These are phyloP conservation scores for Aplochiton taeniatus DNA, from an alignment of 2,797 vertebrate species.

Conservation along the genomic window DNA sequence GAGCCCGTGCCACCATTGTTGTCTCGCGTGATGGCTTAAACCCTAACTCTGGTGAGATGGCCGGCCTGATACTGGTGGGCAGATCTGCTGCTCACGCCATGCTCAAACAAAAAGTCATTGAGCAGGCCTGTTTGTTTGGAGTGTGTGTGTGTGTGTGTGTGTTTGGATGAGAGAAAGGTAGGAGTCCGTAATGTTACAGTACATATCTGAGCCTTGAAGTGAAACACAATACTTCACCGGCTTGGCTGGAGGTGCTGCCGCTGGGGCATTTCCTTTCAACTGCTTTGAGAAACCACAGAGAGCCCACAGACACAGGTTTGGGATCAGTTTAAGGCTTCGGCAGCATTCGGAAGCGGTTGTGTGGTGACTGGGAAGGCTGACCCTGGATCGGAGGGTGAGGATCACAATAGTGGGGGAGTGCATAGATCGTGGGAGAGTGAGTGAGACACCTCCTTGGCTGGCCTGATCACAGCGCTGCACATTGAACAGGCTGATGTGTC, in stretches of 20 bases:
- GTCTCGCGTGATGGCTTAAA: conserved; percentile 40
- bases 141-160: conserved; percentile 7
- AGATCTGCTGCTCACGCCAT: conserved; percentile 70
- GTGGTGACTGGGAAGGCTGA: conserved; percentile 19
- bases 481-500: conserved; percentile 57
- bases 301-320: conserved; percentile 42
- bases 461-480: conserved; percentile 50
- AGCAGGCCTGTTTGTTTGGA: conserved; percentile 67
- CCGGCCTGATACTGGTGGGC: conserved; percentile 61
- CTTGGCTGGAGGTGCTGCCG: conserved; percentile 65
- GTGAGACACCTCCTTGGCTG: conserved; percentile 54
- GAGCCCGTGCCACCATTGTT: conserved; percentile 53
- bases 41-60: conserved; percentile 72
- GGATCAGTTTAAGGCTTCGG: conserved; percentile 34
- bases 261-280: conserved; percentile 79
- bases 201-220: conserved; percentile 76
- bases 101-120: conserved; percentile 67
- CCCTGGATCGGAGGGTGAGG: conserved; percentile 15
- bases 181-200: conserved; percentile 40
- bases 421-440: conserved; percentile 64
- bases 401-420: not conserved
- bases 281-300: conserved; percentile 70
- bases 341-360: conserved; percentile 11
- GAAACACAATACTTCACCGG: conserved; percentile 69
- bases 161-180: not conserved